Evolutionary conservation across 1,140 invertebrate species (phyloP).

Genomic region (Nasonia longicornis): DNA sequence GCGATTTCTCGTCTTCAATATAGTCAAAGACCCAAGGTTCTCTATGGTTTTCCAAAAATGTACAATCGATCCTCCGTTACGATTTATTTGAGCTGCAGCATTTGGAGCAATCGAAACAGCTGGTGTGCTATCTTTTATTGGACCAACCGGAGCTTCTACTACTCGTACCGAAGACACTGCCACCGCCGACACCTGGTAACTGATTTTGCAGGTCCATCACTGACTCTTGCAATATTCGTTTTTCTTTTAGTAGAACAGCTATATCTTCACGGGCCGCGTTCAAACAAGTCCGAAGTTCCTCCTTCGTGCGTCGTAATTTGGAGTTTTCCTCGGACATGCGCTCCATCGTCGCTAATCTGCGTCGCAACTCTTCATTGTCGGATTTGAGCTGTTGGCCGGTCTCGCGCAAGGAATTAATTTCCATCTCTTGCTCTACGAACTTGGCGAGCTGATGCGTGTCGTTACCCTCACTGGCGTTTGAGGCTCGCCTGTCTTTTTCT

Average conservation of each 20-base stretch:
- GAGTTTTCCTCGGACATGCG: conserved; percentile 75
- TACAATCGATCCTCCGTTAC: conserved; percentile 24
- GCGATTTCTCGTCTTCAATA: background rate
- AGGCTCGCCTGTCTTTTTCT: background rate
- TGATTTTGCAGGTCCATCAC: conserved; percentile 75
- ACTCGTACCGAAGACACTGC: conserved; percentile 55
- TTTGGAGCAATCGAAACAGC: conserved; percentile 75
- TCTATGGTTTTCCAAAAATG: background rate
- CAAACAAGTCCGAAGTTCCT: conserved; percentile 75
- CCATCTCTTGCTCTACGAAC: conserved; percentile 63
- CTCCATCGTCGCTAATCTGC: conserved; percentile 73
- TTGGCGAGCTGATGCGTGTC: conserved; percentile 48
- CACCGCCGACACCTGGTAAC: conserved; percentile 57
- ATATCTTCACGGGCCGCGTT: conserved; percentile 80
- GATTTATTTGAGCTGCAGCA: conserved; percentile 68
- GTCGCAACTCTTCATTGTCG: conserved; percentile 76
- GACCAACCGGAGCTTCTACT: conserved; percentile 66
- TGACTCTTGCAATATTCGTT: conserved; percentile 78
- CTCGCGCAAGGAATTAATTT: conserved; percentile 68
- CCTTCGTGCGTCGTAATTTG: conserved; percentile 71
- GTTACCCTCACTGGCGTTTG: conserved; percentile 15
- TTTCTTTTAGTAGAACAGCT: conserved; percentile 77
- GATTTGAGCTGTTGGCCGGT: conserved; percentile 70
- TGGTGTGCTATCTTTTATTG: conserved; percentile 76
- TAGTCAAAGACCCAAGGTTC: background rate